Base-by-base conservation (phyloP, 2,888 invertebrate genomes). In the Melinaea menophilus region DNA sequence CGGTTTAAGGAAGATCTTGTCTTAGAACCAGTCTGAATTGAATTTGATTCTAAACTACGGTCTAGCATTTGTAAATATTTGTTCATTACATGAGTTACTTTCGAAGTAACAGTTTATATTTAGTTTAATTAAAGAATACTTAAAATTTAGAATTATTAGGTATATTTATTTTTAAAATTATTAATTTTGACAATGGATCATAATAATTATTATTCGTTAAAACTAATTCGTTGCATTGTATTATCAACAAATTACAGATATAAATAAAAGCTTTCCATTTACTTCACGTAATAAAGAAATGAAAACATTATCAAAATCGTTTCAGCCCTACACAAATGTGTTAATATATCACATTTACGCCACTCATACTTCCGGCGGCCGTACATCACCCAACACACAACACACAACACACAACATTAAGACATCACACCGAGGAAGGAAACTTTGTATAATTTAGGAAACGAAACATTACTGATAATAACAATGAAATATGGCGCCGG, bases 1-100 rank as follows among this genome's bases (percentile, higher is more conserved):
- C 80, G 84, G 81, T 85, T 85, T 85, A 82, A 79, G 82, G 77
- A 80, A 85, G 85, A 87, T 85, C 81, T 85, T 83, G 84, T 86
- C 82, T 81, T 75, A 75, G 78, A 81, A 78, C 81, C 74, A 75
- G 81, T 81, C 73, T 76, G 71, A 73, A 76, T 78, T 72, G 73
- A 73, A 75, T 76, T 77, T 77, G 73, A 79, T 79, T 77, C 73
- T 68, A 73, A 72, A 68, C 66, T 70, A 48, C 56, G 58, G 61
- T 51, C 62, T 67, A 61, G 62, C 62, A 63, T 56, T 60, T 22
- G 41, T 61, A 37, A 64, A 54, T 48, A 56, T 61, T 58, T 62
- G 57, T 58, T 56, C 59, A 63, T 66, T 75, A 77, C 80, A 64
- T 61, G 56, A 64, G 62, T 56, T 48, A 61, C 48, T 41, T 11